Evolutionary conservation across 2,113 vertebrate species (phyloP).

Genomic region (Probosciger aterrimus): DNA sequence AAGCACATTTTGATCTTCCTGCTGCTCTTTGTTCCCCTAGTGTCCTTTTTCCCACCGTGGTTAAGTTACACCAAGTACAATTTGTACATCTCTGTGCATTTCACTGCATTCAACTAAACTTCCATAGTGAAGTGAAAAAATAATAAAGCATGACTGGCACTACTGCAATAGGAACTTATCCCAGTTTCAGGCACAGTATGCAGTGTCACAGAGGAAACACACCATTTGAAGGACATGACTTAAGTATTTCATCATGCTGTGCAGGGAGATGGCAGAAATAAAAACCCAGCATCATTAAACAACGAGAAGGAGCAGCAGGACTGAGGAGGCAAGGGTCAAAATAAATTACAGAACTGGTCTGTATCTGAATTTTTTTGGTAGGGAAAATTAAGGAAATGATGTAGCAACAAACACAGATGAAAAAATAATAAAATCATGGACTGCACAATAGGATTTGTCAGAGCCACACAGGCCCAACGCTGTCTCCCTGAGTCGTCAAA

Average conservation of each 20-base stretch:
- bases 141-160: not conserved
- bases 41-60: not conserved
- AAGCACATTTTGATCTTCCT: not conserved
- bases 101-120: not conserved
- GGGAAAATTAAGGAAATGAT: constrained; percentile 47
- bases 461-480: not conserved
- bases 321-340: not conserved
- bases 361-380: not conserved
- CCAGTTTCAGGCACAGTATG: not conserved
- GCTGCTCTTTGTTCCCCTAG: not conserved
- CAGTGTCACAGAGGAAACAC: not conserved
- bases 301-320: not conserved
- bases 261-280: not conserved
- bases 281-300: not conserved
- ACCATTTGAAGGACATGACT: not conserved
- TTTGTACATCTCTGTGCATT: not conserved
- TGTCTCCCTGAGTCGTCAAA: not conserved
- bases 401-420: not conserved
- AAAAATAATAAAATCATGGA: constrained; percentile 25
- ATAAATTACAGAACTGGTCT: not conserved
- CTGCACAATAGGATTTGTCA: not conserved
- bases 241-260: constrained; percentile 3
- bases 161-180: not conserved
- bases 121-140: not conserved
- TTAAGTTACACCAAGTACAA: not conserved